A percentile compares a stretch with the other conserved stretches of the same genome.
Evolutionary conservation across 2,113 vertebrate genomes (phyloP).

Genomic region (Ovibos moschatus): DNA sequence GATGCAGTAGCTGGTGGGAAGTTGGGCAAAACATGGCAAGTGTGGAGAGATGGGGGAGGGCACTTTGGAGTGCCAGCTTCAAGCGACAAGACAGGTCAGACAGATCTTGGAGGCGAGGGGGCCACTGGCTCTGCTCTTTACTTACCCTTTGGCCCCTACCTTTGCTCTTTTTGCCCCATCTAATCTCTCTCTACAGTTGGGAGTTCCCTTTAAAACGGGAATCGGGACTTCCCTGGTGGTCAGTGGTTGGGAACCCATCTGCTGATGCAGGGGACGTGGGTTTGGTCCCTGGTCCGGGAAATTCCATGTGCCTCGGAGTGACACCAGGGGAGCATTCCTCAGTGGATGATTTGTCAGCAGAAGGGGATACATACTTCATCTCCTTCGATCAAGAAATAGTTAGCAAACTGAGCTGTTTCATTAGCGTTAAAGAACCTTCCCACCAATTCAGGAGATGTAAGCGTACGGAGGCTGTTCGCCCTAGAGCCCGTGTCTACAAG

Average conservation of each 20-base stretch:
- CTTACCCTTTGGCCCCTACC: neutral
- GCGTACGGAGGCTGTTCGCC: neutral
- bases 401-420: neutral
- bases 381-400: neutral
- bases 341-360: neutral
- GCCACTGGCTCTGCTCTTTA: neutral
- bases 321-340: neutral
- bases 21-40: accelerated
- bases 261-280: neutral
- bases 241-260: neutral
- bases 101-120: neutral
- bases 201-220: neutral
- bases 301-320: neutral
- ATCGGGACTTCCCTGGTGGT: neutral
- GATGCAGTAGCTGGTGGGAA: neutral
- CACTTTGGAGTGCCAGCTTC: neutral
- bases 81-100: neutral
- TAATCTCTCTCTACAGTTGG: neutral
- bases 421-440: neutral
- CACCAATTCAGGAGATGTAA: neutral
- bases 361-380: neutral
- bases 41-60: neutral
- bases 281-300: neutral
- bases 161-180: neutral
- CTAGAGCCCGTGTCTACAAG: neutral